phyloP scores from a whole-genome alignment of 2,797 vertebrate genomes.

The Lates japonicus region DNA sequence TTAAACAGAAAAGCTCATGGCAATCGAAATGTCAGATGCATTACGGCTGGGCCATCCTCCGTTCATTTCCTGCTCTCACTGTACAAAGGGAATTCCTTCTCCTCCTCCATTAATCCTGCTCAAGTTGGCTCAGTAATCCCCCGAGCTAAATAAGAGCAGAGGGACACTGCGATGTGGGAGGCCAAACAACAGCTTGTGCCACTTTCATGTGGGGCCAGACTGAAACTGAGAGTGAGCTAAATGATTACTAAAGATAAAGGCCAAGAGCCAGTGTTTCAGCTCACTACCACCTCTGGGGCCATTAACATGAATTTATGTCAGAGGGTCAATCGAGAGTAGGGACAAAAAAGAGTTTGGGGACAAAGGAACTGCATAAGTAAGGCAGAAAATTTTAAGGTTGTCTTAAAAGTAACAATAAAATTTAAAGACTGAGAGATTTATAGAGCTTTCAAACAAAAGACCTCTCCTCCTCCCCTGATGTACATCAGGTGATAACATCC shows the following conservation, averaged over 20 bases:
- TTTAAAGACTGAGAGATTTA: conserved; percentile 39
- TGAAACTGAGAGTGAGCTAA: conserved; percentile 57
- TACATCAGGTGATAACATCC: conserved; percentile 42
- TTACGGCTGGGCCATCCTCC: conserved; percentile 22
- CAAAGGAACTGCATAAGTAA: conserved; percentile 4
- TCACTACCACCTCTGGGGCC: neutral
- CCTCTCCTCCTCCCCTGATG: conserved; percentile 20
- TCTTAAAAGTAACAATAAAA: conserved; percentile 17
- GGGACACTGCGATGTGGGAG: conserved; percentile 50
- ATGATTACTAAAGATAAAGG: conserved; percentile 39
- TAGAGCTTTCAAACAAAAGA: conserved; percentile 56
- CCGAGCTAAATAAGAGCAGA: conserved; percentile 65
- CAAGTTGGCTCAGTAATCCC: conserved; percentile 78
- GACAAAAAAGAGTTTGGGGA: conserved; percentile 8
- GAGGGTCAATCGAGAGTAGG: conserved; percentile 15
- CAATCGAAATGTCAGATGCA: conserved; percentile 52
- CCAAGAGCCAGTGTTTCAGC: neutral
- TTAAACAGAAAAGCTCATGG: conserved; percentile 35
- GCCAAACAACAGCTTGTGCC: conserved; percentile 68
- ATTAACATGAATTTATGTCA: conserved; percentile 13
- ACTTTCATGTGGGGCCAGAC: conserved; percentile 58
- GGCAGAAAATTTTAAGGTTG: conserved; percentile 7
- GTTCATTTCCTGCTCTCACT: conserved; percentile 61
- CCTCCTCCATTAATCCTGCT: conserved; percentile 74
- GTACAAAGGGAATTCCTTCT: conserved; percentile 73